phyloP scores from a whole-genome alignment of 2,888 invertebrate species.

The Polia nebulosa region DNA sequence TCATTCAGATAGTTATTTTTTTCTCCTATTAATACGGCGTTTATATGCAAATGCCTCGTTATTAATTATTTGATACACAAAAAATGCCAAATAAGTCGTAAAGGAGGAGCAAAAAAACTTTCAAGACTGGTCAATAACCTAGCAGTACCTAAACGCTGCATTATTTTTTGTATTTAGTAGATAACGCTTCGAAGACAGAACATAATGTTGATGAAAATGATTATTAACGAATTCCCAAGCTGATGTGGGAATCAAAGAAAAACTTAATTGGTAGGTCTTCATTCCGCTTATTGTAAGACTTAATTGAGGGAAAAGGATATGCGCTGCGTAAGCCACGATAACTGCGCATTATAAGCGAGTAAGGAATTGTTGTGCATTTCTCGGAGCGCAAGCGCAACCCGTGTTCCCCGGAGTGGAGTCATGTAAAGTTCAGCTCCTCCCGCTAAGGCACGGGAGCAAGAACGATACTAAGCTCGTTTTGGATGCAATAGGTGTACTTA shows the following conservation, averaged over 20 bases:
- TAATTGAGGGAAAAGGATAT: conserved; percentile 60
- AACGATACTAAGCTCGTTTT: conserved; percentile 49
- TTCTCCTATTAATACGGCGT: conserved; percentile 50
- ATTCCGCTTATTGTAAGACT: conserved; percentile 50
- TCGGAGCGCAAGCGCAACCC: conserved; percentile 43
- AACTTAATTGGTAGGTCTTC: conserved; percentile 49
- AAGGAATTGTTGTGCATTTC: conserved; percentile 47
- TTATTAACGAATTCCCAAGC: conserved; percentile 49
- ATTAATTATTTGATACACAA: conserved; percentile 58
- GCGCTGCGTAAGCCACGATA: conserved; percentile 45
- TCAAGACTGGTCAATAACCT: conserved; percentile 62
- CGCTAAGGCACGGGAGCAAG: conserved; percentile 45
- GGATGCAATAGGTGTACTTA: conserved; percentile 56
- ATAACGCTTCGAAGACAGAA: conserved; percentile 34
- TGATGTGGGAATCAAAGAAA: conserved; percentile 59
- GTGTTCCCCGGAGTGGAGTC: conserved; percentile 44
- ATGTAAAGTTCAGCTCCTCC: conserved; percentile 52
- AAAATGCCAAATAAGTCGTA: conserved; percentile 60
- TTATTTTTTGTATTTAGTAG: conserved; percentile 46
- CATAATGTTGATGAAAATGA: conserved; percentile 45
- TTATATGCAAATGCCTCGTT: conserved; percentile 61
- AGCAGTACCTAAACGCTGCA: conserved; percentile 46
- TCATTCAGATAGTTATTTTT: conserved; percentile 53
- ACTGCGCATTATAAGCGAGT: conserved; percentile 35
- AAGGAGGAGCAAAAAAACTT: conserved; percentile 54